Conservation (phyloP, 2,888 invertebrate genomes). For the Oscheius sp. region DNA sequence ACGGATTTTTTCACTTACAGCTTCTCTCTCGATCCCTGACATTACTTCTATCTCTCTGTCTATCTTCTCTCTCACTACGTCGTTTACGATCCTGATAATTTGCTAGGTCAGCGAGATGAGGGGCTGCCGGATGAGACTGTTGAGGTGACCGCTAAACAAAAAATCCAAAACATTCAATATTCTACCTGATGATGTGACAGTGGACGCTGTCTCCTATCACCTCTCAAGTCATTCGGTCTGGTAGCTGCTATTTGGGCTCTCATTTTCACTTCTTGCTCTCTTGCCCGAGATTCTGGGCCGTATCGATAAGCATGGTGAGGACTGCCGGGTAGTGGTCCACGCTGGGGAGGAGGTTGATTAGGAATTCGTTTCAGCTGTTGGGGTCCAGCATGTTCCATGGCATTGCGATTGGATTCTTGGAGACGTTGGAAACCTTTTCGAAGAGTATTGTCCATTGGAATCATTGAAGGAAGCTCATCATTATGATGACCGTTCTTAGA, state of each 20-base stretch:
- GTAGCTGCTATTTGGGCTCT: slow-evolving; percentile 47
- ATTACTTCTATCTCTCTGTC: slow-evolving; percentile 44
- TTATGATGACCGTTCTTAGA: slow-evolving; percentile 24
- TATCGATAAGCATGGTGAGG: slow-evolving; percentile 35
- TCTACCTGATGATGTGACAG: slow-evolving; percentile 57
- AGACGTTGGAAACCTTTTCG: slow-evolving; percentile 97
- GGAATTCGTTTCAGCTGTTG: slow-evolving; percentile 60
- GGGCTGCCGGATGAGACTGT: slow-evolving; percentile 67
- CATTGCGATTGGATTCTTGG: slow-evolving; percentile 76
- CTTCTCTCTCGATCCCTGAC: slow-evolving; percentile 28
- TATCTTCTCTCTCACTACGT: slow-evolving; percentile 37
- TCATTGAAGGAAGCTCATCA: slow-evolving; percentile 78
- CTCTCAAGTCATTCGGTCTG: slow-evolving; percentile 38
- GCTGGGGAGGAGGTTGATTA: slow-evolving; percentile 33
- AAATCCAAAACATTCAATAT: not conserved
- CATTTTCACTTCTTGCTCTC: slow-evolving; percentile 55
- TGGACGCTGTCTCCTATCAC: slow-evolving; percentile 49
- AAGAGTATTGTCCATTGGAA: slow-evolving; percentile 92
- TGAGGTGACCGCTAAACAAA: slow-evolving; percentile 34
- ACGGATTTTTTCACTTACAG: slow-evolving; percentile 6
- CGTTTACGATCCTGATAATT: slow-evolving; percentile 54
- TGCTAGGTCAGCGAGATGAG: slow-evolving; percentile 66
- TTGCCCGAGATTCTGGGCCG: slow-evolving; percentile 32
- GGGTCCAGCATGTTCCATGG: slow-evolving; percentile 54
- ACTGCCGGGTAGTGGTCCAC: slow-evolving; percentile 19